phyloP scores from a whole-genome alignment of 2,797 vertebrate genomes.

The Sparus aurata region DNA sequence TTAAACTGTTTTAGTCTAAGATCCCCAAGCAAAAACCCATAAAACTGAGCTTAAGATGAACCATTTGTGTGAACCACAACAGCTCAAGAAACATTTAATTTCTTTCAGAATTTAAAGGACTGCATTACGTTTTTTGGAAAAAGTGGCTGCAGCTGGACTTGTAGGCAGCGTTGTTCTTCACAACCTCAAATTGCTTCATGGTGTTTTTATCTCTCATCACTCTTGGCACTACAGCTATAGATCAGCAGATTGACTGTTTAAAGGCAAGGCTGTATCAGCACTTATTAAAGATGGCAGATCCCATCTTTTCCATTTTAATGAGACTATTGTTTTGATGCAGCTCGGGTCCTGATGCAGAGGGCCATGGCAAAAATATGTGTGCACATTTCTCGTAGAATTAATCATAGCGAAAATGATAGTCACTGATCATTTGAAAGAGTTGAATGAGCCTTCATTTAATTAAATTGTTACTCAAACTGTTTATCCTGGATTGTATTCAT shows the following conservation, averaged over 20 bases:
- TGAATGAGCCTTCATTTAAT: neutral
- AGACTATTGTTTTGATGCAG: neutral
- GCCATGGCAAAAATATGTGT: neutral
- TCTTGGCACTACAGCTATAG: constrained; percentile 2
- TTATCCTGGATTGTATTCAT: neutral
- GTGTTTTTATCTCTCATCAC: neutral
- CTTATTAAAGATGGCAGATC: neutral
- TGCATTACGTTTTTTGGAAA: neutral
- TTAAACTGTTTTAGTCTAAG: constrained; percentile 4
- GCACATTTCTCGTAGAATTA: neutral
- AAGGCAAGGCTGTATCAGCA: neutral
- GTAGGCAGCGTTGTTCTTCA: neutral
- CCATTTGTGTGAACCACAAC: neutral
- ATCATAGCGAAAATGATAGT: neutral
- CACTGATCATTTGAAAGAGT: neutral
- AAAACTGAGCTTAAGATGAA: constrained; percentile 12
- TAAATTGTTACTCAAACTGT: neutral
- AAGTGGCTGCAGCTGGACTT: constrained; percentile 3
- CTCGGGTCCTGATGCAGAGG: neutral
- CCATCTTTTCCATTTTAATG: neutral
- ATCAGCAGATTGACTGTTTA: neutral
- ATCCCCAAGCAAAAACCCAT: constrained; percentile 1
- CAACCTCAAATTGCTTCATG: constrained; percentile 12
- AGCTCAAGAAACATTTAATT: constrained; percentile 13
- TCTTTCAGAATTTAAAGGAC: constrained; percentile 10